Conservation (phyloP, 2,888 invertebrate species). For the Baccha elongata region DNA sequence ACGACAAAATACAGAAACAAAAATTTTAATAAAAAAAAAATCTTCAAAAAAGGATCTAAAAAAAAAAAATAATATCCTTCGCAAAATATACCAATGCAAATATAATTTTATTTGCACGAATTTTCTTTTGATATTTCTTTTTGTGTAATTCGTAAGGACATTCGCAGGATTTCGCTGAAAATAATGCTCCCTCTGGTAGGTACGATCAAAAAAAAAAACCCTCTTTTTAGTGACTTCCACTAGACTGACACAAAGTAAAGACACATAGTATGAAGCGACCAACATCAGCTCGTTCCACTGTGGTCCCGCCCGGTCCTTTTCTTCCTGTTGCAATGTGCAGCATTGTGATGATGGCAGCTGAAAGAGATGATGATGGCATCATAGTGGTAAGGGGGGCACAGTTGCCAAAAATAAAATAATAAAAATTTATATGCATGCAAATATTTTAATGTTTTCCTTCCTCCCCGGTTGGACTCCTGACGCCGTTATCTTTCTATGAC, state of each 20-base stretch:
- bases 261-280: constrained; percentile 27
- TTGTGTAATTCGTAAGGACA: constrained; percentile 52
- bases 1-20: constrained; percentile 26
- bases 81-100: constrained; percentile 43
- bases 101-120: constrained; percentile 53
- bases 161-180: constrained; percentile 48
- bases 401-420: constrained; percentile 65
- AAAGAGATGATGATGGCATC: constrained; percentile 33
- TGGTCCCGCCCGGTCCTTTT: neutral
- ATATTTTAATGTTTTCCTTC: constrained; percentile 61
- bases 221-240: constrained; percentile 26
- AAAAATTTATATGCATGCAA: constrained; percentile 63
- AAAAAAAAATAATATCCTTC: constrained; percentile 13
- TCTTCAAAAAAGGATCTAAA: constrained; percentile 21
- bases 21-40: neutral
- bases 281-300: constrained; percentile 28
- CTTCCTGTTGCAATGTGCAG: too few species aligned
- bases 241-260: constrained; percentile 56
- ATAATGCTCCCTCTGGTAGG: constrained; percentile 53
- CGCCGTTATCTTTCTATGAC: constrained; percentile 55
- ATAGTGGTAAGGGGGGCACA: constrained; percentile 25
- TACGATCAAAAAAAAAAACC: constrained; percentile 1
- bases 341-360: constrained; percentile 48
- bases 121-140: constrained; percentile 46
- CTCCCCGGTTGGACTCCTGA: neutral